A percentile compares a stretch with the other conserved stretches of the same genome.
Conservation (phyloP, 1,140 invertebrate species). For the Sinella curviseta region DNA sequence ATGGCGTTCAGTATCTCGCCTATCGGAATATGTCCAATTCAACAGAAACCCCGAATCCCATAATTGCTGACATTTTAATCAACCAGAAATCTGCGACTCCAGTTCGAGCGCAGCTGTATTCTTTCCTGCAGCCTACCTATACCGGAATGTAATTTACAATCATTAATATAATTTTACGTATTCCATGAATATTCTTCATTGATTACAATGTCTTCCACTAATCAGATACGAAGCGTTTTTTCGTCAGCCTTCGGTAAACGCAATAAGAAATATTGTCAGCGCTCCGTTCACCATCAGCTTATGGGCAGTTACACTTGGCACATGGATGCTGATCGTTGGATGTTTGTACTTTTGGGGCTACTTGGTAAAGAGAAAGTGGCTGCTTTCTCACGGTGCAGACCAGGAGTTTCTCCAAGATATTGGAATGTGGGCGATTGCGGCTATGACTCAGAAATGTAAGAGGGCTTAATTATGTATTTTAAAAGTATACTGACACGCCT, state of each 20-base stretch:
- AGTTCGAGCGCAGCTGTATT: background rate
- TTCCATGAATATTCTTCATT: background rate
- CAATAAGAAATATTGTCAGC: conserved; percentile 17
- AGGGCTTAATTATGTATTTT: background rate
- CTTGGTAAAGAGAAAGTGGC: background rate
- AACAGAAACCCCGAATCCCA: too few relatives aligned
- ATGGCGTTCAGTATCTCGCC: too few relatives aligned
- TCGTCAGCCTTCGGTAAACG: background rate
- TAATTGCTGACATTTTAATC: background rate
- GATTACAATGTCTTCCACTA: too few relatives aligned
- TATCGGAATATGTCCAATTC: too few relatives aligned
- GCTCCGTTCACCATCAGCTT: background rate
- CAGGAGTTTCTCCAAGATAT: background rate
- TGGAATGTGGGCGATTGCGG: conserved; percentile 13
- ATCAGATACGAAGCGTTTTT: conserved; percentile 6
- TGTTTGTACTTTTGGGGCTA: background rate
- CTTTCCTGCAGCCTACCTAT: conserved; percentile 11
- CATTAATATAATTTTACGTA: background rate
- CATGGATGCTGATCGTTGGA: background rate
- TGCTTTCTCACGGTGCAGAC: background rate
- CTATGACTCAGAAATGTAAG: conserved; percentile 10
- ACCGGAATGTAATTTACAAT: background rate
- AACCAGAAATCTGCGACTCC: background rate
- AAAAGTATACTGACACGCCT: too few relatives aligned
- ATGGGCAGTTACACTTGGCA: background rate